A percentile compares a stretch with the other conserved stretches of the same genome.
phyloP scores from a whole-genome alignment of 2,113 vertebrate species.

The Rhizomys pruinosus region DNA sequence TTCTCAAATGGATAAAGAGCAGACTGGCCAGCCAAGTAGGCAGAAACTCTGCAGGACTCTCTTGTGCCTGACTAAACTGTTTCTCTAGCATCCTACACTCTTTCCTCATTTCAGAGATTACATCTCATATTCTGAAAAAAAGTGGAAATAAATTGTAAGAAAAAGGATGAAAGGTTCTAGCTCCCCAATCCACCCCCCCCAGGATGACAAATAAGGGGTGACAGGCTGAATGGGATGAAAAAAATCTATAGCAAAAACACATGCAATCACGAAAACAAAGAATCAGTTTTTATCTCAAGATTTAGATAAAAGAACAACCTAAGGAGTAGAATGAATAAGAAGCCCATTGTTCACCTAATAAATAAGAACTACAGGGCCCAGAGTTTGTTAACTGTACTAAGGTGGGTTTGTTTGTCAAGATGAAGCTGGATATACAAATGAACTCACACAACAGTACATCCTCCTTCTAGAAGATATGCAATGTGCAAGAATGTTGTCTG shows the following conservation, averaged over 20 bases:
- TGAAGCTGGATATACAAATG: conserved; percentile 73
- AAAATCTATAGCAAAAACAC: background rate
- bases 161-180: background rate
- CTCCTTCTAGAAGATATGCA: conserved; percentile 50
- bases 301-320: background rate
- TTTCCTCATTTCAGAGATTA: background rate
- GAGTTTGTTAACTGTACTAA: rapidly evolving
- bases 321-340: background rate
- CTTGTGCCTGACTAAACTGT: background rate
- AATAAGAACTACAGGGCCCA: too few species aligned
- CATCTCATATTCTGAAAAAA: background rate
- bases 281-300: background rate
- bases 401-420: conserved; percentile 30
- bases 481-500: background rate
- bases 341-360: background rate
- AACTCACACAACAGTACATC: background rate
- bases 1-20: background rate
- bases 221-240: background rate
- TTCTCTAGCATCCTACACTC: background rate
- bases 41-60: background rate
- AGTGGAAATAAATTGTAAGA: background rate
- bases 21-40: background rate
- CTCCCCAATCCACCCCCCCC: background rate
- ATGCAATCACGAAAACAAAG: background rate
- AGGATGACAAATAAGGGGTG: background rate